Evolutionary conservation across 2,113 vertebrate species (phyloP), one percentile per base, ranked within the genome.

Genomic region (Sphaerodactylus townsendi): DNA sequence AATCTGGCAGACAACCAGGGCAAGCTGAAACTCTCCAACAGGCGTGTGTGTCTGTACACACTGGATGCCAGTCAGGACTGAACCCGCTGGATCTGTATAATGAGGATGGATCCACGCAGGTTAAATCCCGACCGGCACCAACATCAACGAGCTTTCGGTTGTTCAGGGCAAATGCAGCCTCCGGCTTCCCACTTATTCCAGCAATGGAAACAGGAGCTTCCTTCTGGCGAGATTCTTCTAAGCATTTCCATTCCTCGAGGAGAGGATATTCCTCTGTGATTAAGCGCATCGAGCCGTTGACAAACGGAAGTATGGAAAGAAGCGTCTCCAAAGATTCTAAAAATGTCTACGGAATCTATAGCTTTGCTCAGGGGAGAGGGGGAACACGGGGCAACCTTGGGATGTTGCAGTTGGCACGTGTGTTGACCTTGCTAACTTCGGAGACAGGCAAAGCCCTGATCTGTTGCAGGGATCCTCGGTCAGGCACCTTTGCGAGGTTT

Each of bases 281-380:
- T 62, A 77, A 83, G 70, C 23, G 39, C n/a, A 30, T 75, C 65
- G n/a, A 10, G 59, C 37, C 28, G 72, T 66, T 4, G 68, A 84
- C 56, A 83, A 79, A 82, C 33, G 0, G 0, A 65, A 75, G 73
- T 17, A 23, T 74, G 85, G 75, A 72, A 84, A 89, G 85, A 73
- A 82, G 87, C 77, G 68, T 81, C 80, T 88, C 86, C 82, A 82
- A 74, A 74, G 79, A 30, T 74, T 89, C 89, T 84, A 89, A 75
- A 87, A 88, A 74, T 92, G 89, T 90, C 79, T 74, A 80, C 89
- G 3, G 30, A 30, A 44, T 72, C 70, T 30, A 25, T 30, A 13
- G 10, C 46, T n/a, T 48, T 73, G 44, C 10, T 10, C 59, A 9
- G 59, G 5, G 59, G 53, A 10, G 7, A 7, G 9, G 6, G 23